phyloP scores from a whole-genome alignment of 2,113 vertebrate species.

The Lonchura striata region DNA sequence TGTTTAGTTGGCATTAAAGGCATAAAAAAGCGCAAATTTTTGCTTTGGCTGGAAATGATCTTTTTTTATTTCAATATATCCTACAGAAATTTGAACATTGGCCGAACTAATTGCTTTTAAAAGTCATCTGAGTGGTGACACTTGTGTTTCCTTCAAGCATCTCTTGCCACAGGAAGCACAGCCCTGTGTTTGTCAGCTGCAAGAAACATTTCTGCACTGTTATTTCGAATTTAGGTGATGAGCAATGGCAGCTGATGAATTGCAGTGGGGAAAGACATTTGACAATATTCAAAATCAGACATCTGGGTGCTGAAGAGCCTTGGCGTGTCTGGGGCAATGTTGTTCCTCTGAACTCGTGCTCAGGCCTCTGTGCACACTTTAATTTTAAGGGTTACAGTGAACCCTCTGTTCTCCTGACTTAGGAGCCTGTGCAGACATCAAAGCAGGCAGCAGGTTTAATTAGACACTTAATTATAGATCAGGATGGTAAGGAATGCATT shows the following conservation, averaged over 20 bases:
- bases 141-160: background rate
- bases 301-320: background rate
- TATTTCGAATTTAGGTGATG: background rate
- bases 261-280: background rate
- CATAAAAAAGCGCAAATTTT: background rate
- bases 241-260: background rate
- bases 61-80: background rate
- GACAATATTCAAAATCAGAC: background rate
- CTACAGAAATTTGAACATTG: background rate
- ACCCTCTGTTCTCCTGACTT: conserved; percentile 6
- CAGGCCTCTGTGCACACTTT: background rate
- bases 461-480: conserved; percentile 32
- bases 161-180: background rate
- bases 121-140: background rate
- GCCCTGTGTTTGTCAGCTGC: background rate
- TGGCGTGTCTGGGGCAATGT: background rate
- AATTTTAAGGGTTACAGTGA: background rate
- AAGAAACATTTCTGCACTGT: background rate
- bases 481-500: conserved; percentile 1
- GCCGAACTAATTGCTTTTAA: background rate
- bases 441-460: conserved; percentile 36
- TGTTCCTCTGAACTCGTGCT: background rate
- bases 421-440: conserved; percentile 29
- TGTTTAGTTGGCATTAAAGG: background rate
- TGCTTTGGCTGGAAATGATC: background rate